A percentile compares a stretch with the other conserved stretches of the same genome.
Conservation (phyloP, 2,888 invertebrate genomes). For the Hybos culiciformis region DNA sequence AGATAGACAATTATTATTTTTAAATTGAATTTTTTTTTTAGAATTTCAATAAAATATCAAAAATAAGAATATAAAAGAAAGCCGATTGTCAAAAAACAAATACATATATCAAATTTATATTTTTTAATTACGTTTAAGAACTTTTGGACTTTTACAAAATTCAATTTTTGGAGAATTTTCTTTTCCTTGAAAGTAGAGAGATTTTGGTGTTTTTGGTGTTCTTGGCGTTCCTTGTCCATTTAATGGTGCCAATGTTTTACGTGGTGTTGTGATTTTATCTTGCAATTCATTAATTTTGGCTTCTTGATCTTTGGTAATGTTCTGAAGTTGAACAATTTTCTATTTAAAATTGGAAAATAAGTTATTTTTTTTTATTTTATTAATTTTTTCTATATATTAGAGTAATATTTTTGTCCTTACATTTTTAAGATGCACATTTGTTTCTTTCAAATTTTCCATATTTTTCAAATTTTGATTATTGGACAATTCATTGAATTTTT, state of each 20-base stretch:
- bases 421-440: constrained; percentile 14
- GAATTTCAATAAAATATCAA: no score
- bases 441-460: constrained; percentile 12
- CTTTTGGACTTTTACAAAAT: constrained; percentile 22
- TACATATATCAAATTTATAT: no score
- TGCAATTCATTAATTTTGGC: constrained; percentile 13
- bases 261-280: constrained; percentile 11
- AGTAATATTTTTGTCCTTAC: constrained; percentile 9
- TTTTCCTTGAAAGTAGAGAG: constrained; percentile 31
- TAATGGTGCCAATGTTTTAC: not conserved
- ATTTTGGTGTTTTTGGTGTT: constrained; percentile 31
- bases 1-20: no score
- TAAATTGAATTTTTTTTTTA: no score
- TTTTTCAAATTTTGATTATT: constrained; percentile 8
- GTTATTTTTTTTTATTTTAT: not conserved
- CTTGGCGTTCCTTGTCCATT: constrained; percentile 21
- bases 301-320: constrained; percentile 14
- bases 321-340: constrained; percentile 15
- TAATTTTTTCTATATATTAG: not conserved
- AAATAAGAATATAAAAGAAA: no score
- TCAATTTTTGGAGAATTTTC: constrained; percentile 32
- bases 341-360: constrained; percentile 4
- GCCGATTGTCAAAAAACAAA: no score
- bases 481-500: constrained; percentile 13
- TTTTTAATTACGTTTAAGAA: no score